Conservation (phyloP, 2,888 invertebrate species). For the Spilosoma lubricipeda region DNA sequence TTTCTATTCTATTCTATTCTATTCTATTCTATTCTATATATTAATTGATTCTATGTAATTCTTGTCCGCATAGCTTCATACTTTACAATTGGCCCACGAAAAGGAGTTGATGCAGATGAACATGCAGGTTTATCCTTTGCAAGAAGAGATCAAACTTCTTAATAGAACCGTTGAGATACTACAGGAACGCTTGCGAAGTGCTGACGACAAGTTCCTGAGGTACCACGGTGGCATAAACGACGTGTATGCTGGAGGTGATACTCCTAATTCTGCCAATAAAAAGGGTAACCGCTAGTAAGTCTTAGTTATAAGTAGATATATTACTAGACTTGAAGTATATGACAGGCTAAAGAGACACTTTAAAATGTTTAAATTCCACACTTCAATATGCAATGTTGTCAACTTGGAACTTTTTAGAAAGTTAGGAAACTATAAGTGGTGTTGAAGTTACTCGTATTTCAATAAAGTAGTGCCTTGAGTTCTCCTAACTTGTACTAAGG, state of each 20-base stretch:
- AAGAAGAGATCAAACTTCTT: constrained; percentile 87
- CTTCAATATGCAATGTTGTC: neutral
- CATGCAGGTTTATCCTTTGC: constrained; percentile 85
- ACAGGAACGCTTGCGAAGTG: constrained; percentile 70
- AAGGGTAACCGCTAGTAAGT: constrained; percentile 55
- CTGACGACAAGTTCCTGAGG: constrained; percentile 74
- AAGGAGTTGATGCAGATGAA: constrained; percentile 90
- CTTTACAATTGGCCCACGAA: constrained; percentile 90
- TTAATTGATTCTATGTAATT: neutral
- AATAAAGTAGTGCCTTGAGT: neutral
- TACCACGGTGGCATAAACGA: constrained; percentile 67
- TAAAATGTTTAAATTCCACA: neutral
- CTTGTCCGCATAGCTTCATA: constrained; percentile 87
- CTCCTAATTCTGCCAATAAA: constrained; percentile 54
- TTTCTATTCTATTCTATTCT: too few relatives aligned
- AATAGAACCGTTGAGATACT: constrained; percentile 85
- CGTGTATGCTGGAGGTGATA: constrained; percentile 75
- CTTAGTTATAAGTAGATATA: constrained; percentile 5
- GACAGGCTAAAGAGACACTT: neutral
- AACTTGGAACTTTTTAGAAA: neutral
- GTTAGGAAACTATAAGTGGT: too few relatives aligned
- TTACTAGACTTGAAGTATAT: neutral
- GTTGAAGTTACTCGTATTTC: too few relatives aligned
- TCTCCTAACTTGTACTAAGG: neutral
- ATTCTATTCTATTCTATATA: neutral